Conservation (phyloP, 2,113 vertebrate genomes). For the Cinclus mexicanus region DNA sequence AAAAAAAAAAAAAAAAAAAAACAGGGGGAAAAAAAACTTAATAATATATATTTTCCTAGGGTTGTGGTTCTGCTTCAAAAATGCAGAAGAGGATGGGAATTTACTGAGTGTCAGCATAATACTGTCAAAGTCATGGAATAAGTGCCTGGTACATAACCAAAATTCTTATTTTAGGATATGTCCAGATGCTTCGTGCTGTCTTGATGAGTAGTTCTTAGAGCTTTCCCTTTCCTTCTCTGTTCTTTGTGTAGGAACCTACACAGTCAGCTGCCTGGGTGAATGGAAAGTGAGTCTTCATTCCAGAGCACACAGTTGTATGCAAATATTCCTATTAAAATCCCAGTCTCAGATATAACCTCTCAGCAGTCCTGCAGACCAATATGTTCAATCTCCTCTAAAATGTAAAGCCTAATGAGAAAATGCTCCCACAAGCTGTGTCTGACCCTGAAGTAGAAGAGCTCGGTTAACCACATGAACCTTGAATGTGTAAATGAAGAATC, state of each 20-base stretch:
- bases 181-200: neutral
- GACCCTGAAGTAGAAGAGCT: neutral
- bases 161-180: neutral
- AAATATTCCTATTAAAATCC: neutral
- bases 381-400: neutral
- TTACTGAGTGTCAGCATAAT: neutral
- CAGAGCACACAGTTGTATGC: neutral
- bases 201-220: neutral
- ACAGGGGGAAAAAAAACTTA: neutral
- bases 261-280: neutral
- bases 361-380: neutral
- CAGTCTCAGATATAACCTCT: neutral
- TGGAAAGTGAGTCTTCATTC: neutral
- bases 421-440: neutral
- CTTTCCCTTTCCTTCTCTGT: neutral
- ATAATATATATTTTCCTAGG: neutral
- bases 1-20: neutral
- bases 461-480: neutral
- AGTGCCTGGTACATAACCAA: neutral
- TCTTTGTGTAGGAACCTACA: neutral
- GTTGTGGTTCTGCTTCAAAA: neutral
- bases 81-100: neutral
- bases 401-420: neutral
- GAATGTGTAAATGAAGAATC: neutral
- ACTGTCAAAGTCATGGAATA: neutral